A percentile compares a stretch with the other conserved stretches of the same genome.
These are phyloP conservation scores for Gastrophysa polygoni DNA, from an alignment of 2,888 invertebrate genomes.

Conservation along the genomic window DNA sequence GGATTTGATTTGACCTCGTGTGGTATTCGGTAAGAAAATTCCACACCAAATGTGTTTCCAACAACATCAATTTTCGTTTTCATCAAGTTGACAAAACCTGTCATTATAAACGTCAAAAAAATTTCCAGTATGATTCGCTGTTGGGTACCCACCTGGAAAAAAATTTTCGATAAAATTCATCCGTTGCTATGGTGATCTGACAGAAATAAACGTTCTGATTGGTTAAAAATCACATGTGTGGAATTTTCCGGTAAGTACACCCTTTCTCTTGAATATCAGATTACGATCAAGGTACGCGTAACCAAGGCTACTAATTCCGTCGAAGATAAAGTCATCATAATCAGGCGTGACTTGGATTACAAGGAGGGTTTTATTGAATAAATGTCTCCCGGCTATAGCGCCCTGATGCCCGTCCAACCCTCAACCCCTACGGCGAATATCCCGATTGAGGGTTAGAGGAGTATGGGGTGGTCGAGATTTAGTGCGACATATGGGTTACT, in stretches of 20 bases:
- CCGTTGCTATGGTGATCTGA: too few species aligned
- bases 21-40: too few species aligned
- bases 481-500: constrained; percentile 52
- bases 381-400: constrained; percentile 30
- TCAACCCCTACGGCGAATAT: constrained; percentile 14
- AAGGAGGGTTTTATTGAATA: constrained; percentile 53
- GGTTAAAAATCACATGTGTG: too few species aligned
- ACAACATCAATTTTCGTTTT: too few species aligned
- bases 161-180: too few species aligned
- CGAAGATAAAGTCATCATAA: constrained; percentile 47
- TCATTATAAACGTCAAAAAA: too few species aligned
- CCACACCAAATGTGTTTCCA: too few species aligned
- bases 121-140: too few species aligned
- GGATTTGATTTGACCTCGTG: too few species aligned
- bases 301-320: constrained; percentile 12
- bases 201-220: too few species aligned
- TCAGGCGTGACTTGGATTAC: constrained; percentile 51
- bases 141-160: too few species aligned
- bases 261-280: background rate
- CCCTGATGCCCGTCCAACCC: constrained; percentile 13
- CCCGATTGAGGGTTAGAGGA: constrained; percentile 12
- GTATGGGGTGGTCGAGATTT: constrained; percentile 34
- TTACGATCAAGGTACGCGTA: constrained; percentile 13
- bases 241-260: background rate
- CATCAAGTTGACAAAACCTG: too few species aligned